These are phyloP conservation scores for Crenuchus spilurus DNA, from an alignment of 2,797 vertebrate species.

Conservation along the genomic window DNA sequence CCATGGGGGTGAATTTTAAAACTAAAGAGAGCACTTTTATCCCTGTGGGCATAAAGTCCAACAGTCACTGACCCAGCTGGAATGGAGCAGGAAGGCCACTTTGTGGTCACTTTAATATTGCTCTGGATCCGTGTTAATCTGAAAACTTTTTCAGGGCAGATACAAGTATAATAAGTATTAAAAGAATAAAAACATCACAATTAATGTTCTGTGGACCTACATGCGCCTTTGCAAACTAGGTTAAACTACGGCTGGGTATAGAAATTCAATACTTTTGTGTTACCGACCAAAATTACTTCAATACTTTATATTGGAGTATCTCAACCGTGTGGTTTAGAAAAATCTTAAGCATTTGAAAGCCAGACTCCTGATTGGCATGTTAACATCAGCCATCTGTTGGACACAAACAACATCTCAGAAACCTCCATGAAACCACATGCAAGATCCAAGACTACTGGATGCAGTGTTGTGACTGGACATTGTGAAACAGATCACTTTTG, in stretches of 20 bases:
- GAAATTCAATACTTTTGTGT: not conserved
- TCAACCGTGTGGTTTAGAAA: no score
- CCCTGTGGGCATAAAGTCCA: constrained; percentile 13
- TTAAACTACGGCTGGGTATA: not conserved
- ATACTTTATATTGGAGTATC: not conserved
- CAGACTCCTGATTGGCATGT: not conserved
- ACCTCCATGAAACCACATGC: no score
- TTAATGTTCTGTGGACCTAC: not conserved
- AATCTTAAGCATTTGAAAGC: not conserved
- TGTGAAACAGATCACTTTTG: no score
- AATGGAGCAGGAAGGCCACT: constrained; percentile 52
- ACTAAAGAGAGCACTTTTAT: not conserved
- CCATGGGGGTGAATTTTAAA: constrained; percentile 5
- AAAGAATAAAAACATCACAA: not conserved
- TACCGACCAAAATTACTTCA: not conserved
- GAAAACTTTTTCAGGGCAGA: not conserved
- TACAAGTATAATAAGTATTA: not conserved
- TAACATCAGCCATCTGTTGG: no score
- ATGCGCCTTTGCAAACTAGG: not conserved
- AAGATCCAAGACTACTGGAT: no score
- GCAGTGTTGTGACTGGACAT: no score
- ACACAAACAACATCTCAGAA: no score
- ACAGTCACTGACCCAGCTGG: not conserved
- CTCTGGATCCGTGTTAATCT: constrained; percentile 26
- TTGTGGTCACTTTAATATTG: constrained; percentile 45